These are phyloP conservation scores for Apus apus DNA, from an alignment of 2,113 vertebrate species.

Conservation along the genomic window DNA sequence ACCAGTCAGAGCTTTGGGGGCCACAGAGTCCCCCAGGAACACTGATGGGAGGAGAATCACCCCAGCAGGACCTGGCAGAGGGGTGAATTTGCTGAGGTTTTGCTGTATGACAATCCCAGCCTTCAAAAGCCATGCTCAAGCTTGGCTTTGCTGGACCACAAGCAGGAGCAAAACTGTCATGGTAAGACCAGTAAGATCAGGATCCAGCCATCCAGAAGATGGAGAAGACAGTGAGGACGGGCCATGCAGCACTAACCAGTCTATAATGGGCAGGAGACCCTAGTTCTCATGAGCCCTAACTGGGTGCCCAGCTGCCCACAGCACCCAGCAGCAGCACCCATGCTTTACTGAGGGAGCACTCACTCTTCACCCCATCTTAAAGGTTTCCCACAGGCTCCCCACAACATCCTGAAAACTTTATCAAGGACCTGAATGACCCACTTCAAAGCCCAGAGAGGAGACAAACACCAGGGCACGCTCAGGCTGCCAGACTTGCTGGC, in stretches of 20 bases:
- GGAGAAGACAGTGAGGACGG: neutral
- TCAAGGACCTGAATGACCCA: rapidly evolving
- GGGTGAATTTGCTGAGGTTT: neutral
- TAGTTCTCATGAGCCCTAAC: rapidly evolving
- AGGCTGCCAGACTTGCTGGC: rapidly evolving
- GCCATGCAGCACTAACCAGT: neutral
- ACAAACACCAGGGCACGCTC: rapidly evolving
- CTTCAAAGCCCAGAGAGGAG: neutral
- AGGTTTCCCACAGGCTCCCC: neutral
- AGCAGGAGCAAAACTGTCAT: neutral
- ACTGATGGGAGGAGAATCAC: neutral
- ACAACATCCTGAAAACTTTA: neutral
- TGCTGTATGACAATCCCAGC: neutral
- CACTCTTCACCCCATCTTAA: neutral
- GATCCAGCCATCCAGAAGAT: neutral
- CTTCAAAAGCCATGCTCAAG: neutral
- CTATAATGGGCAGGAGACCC: rapidly evolving
- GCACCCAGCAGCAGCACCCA: neutral
- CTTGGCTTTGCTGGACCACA: neutral
- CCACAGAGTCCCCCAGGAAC: rapidly evolving
- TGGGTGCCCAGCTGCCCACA: neutral
- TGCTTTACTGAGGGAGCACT: neutral
- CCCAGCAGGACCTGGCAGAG: neutral
- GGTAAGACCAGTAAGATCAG: neutral
- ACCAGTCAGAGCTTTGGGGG: neutral